Base-by-base conservation (phyloP, 2,797 vertebrate species). In the Gymnoscopelus microlampas region DNA sequence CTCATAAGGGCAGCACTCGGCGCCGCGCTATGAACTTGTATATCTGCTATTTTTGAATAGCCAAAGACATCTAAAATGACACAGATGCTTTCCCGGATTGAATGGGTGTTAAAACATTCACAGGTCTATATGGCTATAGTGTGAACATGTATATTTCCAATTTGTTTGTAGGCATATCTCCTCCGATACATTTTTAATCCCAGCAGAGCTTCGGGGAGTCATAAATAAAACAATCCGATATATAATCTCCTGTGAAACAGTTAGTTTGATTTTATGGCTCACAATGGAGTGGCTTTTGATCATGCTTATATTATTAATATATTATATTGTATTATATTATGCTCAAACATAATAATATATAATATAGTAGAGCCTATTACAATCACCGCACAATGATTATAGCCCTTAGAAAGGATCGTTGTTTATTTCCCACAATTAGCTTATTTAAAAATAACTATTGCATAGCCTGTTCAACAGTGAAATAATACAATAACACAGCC, bases 171-270 rank as follows among this genome's bases (percentile, higher is more conserved):
- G 48, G 70, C 71, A 71, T 81, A 86, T 85, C 81, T 87, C 81
- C 82, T 65, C 73, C 32, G 79, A 88, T 94, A 87, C 90, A 94
- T 95, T 88, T 95, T 95, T 96, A 93, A 95, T 94, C 73, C 81
- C 82, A 79, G 80, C 74, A 78, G 87, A 86, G 85, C 87, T 90
- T 83, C 78, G 77, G 90, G 68, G 80, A 87, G 84, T 91, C 51
- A 84, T 92, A 86, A 95, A 95, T 93, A 93, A 94, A 93, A 93
- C 86, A 86, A 26, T 48, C 47, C 65, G 9, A 0, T 19, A 70
- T 53, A 66, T 69, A 39, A 39, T 39, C 39, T 78, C 2, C 53
- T 24, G 86, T 73, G 66, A 78, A 83, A 78, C 56, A 80, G 78
- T 39, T 39, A 62, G 60, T 77, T 71, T 76, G 75, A 66, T 69